A percentile compares a stretch with the other conserved stretches of the same genome.
Evolutionary conservation across 2,797 vertebrate species (phyloP).

Genomic region (Spinibarbus caldwelli): DNA sequence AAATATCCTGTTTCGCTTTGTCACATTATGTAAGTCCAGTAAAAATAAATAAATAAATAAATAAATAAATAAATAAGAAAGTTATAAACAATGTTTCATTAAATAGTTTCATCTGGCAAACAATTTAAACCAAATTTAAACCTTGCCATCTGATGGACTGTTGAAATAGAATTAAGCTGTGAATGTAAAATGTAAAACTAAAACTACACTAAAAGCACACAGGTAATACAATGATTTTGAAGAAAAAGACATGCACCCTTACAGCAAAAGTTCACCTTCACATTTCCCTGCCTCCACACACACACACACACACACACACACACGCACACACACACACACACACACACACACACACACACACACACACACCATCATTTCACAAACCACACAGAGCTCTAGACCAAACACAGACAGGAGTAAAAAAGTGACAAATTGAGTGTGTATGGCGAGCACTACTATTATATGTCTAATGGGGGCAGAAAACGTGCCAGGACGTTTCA

Average conservation of each 20-base stretch:
- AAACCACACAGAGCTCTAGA: slow-evolving; percentile 38
- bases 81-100: not conserved
- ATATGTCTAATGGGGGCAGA: slow-evolving; percentile 59
- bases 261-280: not conserved
- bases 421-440: slow-evolving; percentile 65
- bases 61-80: too few relatives aligned
- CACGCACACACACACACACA: not conserved
- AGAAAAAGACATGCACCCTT: not conserved
- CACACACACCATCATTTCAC: slow-evolving; percentile 22
- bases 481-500: slow-evolving; percentile 58
- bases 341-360: not conserved
- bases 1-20: not conserved
- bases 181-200: slow-evolving; percentile 14
- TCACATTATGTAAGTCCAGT: not conserved
- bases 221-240: not conserved
- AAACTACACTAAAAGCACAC: not conserved
- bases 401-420: slow-evolving; percentile 56
- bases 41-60: not conserved
- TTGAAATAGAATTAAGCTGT: not conserved
- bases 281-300: not conserved
- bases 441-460: slow-evolving; percentile 57
- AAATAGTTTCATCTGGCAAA: not conserved
- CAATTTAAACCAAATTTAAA: not conserved
- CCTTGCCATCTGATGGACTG: not conserved
- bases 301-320: slow-evolving; percentile 31